A percentile compares a stretch with the other conserved stretches of the same genome.
Conservation (phyloP, 2,113 vertebrate genomes). For the Theristicus caerulescens region DNA sequence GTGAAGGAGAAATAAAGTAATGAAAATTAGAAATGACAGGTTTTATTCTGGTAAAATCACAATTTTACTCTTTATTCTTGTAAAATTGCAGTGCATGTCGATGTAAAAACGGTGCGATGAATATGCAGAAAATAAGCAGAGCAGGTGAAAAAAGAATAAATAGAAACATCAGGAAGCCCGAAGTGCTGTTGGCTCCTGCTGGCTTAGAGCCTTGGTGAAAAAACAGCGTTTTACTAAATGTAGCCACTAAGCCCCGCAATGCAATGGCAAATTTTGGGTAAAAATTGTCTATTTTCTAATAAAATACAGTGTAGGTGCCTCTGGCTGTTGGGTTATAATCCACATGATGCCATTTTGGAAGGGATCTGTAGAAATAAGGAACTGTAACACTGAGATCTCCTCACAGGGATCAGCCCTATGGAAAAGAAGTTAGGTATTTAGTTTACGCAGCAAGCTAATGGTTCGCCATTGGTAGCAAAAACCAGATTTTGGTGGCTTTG, state of each 20-base stretch:
- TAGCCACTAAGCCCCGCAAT: fast-evolving
- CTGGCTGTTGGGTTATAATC: neutral
- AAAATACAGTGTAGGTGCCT: neutral
- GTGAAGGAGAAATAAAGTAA: neutral
- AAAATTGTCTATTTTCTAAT: neutral
- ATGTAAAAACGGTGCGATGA: neutral
- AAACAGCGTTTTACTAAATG: fast-evolving
- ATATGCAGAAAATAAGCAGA: neutral
- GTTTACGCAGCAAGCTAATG: neutral
- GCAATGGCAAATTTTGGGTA: neutral
- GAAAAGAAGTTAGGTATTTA: neutral
- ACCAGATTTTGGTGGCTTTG: neutral
- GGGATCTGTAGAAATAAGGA: neutral
- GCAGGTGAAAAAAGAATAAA: neutral
- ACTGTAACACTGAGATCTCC: neutral
- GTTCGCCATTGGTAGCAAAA: neutral
- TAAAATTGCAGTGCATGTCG: neutral
- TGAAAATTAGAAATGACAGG: neutral
- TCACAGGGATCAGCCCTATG: neutral
- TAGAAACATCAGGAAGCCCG: neutral
- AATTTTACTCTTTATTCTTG: neutral
- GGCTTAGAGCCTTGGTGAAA: neutral
- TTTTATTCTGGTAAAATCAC: neutral
- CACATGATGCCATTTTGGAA: fast-evolving
- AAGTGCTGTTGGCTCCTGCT: neutral